phyloP scores from a whole-genome alignment of 2,888 invertebrate species.

The Hypomecis atomaria region DNA sequence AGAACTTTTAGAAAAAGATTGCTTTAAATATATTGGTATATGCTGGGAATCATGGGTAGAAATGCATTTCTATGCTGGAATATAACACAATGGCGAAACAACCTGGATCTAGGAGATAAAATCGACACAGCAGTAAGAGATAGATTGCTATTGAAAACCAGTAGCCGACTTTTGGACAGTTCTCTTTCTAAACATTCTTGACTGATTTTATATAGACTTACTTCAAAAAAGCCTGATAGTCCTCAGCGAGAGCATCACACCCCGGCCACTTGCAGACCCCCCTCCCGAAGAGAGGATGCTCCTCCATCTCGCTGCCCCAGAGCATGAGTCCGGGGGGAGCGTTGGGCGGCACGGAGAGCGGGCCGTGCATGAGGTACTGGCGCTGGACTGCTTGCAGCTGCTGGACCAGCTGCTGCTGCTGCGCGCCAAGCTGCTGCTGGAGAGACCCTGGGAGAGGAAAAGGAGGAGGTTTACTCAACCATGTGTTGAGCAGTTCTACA shows the following conservation, averaged over 20 bases:
- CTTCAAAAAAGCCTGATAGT: conserved; percentile 96
- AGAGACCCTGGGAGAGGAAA: conserved; percentile 86
- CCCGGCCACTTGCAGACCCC: conserved; percentile 99
- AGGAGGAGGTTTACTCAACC: too few species aligned
- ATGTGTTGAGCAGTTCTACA: too few species aligned
- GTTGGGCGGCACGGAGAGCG: conserved; percentile 87
- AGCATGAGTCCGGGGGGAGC: conserved; percentile 85
- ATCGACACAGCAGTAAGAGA: too few species aligned
- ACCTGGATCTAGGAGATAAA: too few species aligned
- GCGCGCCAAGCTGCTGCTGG: conserved; percentile 91
- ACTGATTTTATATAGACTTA: conserved; percentile 74
- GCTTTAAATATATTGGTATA: too few species aligned
- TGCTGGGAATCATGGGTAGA: too few species aligned
- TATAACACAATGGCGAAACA: too few species aligned
- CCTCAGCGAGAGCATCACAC: conserved; percentile 97
- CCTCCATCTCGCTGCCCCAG: conserved; percentile 83
- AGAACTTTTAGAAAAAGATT: too few species aligned
- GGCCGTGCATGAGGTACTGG: conserved; percentile 93
- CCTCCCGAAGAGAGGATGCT: conserved; percentile 94
- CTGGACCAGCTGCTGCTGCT: conserved; percentile 93
- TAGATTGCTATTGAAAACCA: too few species aligned
- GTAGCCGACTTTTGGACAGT: too few species aligned
- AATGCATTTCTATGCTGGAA: too few species aligned
- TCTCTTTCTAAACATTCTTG: too few species aligned
- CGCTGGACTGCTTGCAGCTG: conserved; percentile 93